These are phyloP conservation scores for Dicrostonyx torquatus DNA, from an alignment of 2,797 vertebrate species.

Conservation along the genomic window DNA sequence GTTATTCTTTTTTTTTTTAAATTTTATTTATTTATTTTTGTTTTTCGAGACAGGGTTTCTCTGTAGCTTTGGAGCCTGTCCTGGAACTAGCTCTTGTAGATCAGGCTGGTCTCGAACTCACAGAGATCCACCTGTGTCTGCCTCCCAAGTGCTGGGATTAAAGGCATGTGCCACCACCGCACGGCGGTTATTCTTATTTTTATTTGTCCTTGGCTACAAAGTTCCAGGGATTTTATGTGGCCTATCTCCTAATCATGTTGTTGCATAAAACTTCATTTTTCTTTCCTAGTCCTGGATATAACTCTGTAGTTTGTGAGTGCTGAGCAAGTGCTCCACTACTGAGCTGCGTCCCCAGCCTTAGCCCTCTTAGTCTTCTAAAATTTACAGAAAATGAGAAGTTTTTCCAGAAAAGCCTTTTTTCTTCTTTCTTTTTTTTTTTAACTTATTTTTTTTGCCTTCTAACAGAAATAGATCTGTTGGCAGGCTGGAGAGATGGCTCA, in stretches of 20 bases:
- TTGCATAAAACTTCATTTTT: not conserved
- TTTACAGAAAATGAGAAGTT: not conserved
- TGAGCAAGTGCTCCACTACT: not conserved
- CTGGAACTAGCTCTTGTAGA: too few species aligned
- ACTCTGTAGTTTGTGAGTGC: not conserved
- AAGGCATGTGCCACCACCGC: too few species aligned
- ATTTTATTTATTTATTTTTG: too few species aligned
- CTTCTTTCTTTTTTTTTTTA: not conserved
- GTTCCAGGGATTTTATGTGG: conserved; percentile 6
- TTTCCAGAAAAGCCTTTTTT: not conserved
- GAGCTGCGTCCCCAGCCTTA: not conserved
- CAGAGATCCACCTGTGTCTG: too few species aligned
- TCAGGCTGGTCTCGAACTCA: too few species aligned
- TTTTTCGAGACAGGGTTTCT: too few species aligned
- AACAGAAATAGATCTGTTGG: conserved; percentile 15
- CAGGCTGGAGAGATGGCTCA: too few species aligned
- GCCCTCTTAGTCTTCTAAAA: conserved; percentile 21
- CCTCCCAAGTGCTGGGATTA: too few species aligned
- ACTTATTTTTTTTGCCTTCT: not conserved
- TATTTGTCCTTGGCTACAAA: conserved; percentile 14
- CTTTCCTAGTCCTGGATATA: not conserved
- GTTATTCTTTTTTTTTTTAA: not conserved
- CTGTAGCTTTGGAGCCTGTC: too few species aligned
- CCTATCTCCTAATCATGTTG: not conserved
- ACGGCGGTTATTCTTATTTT: not conserved